phyloP scores from a whole-genome alignment of 2,797 vertebrate genomes.

The Emys orbicularis region DNA sequence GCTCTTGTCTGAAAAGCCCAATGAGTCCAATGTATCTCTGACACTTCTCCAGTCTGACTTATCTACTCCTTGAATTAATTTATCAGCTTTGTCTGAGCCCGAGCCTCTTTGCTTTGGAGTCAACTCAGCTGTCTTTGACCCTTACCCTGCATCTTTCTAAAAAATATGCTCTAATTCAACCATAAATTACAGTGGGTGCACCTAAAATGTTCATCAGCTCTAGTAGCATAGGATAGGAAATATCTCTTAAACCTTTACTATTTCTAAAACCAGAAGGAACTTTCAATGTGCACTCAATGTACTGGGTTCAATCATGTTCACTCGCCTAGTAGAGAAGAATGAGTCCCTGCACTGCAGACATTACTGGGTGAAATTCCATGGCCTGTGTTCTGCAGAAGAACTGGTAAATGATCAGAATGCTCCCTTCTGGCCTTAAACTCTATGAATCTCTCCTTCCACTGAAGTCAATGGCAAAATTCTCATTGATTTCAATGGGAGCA shows the following conservation, averaged over 20 bases:
- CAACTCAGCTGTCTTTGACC: not conserved
- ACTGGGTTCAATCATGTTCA: not conserved
- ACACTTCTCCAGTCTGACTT: not conserved
- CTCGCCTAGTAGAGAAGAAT: not conserved
- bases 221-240: not conserved
- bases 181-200: not conserved
- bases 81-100: constrained; percentile 13
- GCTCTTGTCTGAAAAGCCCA: not conserved
- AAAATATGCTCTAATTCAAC: not conserved
- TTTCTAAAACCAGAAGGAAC: not conserved
- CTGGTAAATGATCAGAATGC: not conserved
- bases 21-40: not conserved
- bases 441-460: fast-evolving
- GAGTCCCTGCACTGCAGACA: not conserved
- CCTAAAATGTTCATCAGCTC: too few species aligned
- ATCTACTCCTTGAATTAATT: constrained; percentile 43
- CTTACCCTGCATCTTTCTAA: not conserved
- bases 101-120: not conserved
- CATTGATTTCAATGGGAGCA: fast-evolving
- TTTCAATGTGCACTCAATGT: not conserved
- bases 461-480: fast-evolving
- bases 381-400: not conserved
- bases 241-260: not conserved
- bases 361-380: too few species aligned
- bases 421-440: not conserved